These are phyloP conservation scores for Paragorgia papillata DNA, from an alignment of 92 coral and sea anemone genomes.

Conservation along the genomic window DNA sequence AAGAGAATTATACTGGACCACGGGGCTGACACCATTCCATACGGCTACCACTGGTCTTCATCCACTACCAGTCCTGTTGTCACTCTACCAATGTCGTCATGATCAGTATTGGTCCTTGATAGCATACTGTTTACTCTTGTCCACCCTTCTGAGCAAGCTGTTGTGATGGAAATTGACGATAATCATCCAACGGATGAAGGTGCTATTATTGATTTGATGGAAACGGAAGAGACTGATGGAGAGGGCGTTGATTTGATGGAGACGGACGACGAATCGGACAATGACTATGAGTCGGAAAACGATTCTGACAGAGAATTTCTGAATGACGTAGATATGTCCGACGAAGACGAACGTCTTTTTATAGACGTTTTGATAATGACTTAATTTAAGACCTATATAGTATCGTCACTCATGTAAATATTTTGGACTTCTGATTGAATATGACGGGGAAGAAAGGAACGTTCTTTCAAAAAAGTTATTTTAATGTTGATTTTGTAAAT, in stretches of 20 bases:
- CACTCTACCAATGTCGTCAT: neutral
- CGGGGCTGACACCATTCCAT: conserved; percentile 43
- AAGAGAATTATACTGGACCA: conserved; percentile 41
- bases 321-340: neutral
- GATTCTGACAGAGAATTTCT: neutral
- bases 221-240: neutral
- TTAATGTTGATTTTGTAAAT: no score
- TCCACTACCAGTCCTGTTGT: neutral
- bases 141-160: conserved; percentile 7
- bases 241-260: conserved; percentile 10
- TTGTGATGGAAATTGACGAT: neutral
- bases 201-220: neutral
- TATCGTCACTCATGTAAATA: no score
- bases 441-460: no score
- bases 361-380: conserved; percentile 5
- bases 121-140: neutral
- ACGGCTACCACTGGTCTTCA: conserved; percentile 32
- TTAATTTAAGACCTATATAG: no score
- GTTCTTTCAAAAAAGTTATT: no score
- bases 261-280: neutral
- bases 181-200: no score
- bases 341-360: neutral
- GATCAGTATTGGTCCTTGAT: neutral
- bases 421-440: no score
- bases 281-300: neutral